Evolutionary conservation across 1,140 invertebrate genomes (phyloP).

Genomic region (Platyscapa corneri): DNA sequence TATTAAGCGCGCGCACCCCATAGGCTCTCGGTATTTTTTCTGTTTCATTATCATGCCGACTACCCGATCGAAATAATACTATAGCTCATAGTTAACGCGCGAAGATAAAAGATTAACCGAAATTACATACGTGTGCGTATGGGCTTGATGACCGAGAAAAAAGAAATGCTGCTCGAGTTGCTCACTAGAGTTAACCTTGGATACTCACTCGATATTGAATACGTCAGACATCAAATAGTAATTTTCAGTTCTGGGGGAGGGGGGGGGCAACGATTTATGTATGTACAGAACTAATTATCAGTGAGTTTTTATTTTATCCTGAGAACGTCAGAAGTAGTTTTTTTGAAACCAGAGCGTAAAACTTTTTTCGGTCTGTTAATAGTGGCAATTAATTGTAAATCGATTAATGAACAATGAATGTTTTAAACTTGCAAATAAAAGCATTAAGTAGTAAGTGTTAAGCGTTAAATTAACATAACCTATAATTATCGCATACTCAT

Average conservation of each 20-base stretch:
- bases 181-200: background rate
- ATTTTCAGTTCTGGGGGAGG: background rate
- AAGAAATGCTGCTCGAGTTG: background rate
- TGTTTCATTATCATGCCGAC: conserved; percentile 6
- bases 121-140: background rate
- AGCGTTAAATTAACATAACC: no score
- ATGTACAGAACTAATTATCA: no score
- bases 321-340: no score
- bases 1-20: conserved; percentile 23
- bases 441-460: no score
- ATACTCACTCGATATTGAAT: background rate
- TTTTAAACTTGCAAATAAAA: no score
- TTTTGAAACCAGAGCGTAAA: no score
- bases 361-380: no score
- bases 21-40: background rate
- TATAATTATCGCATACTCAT: no score
- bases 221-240: background rate
- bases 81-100: background rate
- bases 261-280: no score
- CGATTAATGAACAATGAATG: no score
- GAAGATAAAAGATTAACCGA: conserved; percentile 32
- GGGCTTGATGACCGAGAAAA: background rate
- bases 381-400: no score
- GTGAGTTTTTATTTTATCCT: no score
- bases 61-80: conserved; percentile 16